Percentiles rank a stretch among this genome's conserved stretches.
These are phyloP conservation scores for Nomada ferruginata DNA, from an alignment of 2,888 invertebrate genomes.

Conservation along the genomic window DNA sequence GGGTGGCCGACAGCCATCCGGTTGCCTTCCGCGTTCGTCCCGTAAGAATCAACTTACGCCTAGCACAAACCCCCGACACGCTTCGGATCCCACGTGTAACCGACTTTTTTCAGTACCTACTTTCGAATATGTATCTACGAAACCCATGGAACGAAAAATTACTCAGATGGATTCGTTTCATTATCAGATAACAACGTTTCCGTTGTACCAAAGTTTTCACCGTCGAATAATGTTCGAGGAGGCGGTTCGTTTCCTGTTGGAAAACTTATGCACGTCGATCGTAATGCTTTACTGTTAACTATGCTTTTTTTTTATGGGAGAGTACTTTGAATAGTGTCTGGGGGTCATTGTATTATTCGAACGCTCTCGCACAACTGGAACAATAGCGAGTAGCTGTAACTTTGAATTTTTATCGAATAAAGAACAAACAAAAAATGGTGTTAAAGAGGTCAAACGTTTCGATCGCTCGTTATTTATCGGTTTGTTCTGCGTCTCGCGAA, in stretches of 20 bases:
- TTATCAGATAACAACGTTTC: too few species aligned
- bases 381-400: not conserved
- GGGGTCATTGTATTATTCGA: not conserved
- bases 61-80: not conserved
- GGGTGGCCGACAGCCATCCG: conserved; percentile 28
- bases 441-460: not conserved
- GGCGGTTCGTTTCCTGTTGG: too few species aligned
- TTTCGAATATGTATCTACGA: not conserved
- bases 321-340: not conserved
- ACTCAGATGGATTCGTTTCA: not conserved
- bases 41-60: not conserved
- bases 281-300: not conserved
- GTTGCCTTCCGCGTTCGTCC: conserved; percentile 14
- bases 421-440: not conserved
- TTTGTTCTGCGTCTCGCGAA: not conserved
- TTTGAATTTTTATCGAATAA: not conserved
- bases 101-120: not conserved
- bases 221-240: too few species aligned
- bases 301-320: not conserved
- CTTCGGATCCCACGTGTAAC: not conserved
- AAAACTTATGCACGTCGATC: too few species aligned
- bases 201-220: too few species aligned
- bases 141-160: not conserved
- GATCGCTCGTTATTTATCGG: not conserved
- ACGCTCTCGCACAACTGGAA: conserved; percentile 2